Percentiles rank a stretch among this genome's conserved stretches.
phyloP scores from a whole-genome alignment of 1,140 invertebrate species.

The Dolichoris vasculosae region DNA sequence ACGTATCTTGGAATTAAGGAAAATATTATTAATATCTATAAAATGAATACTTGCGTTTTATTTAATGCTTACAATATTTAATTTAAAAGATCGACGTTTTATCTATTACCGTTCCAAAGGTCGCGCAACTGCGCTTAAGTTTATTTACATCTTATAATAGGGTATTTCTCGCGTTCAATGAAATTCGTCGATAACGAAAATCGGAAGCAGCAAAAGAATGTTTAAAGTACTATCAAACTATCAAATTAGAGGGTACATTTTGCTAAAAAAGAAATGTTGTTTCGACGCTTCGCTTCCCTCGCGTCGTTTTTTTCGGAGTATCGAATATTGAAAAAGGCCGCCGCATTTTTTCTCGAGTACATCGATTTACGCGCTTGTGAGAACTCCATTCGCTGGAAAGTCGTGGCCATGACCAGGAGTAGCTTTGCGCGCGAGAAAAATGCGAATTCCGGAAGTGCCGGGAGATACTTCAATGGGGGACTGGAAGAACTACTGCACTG shows the following conservation, averaged over 20 bases:
- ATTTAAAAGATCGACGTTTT: too few relatives aligned
- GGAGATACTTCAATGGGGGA: not conserved
- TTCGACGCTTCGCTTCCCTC: not conserved
- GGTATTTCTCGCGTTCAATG: not conserved
- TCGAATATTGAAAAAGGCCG: slow-evolving; percentile 1
- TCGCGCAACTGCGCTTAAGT: not conserved
- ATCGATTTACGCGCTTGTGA: not conserved
- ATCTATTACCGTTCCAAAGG: too few relatives aligned
- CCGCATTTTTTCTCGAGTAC: not conserved
- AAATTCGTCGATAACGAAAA: not conserved
- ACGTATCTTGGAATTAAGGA: not conserved
- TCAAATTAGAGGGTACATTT: not conserved
- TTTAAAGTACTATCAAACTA: not conserved
- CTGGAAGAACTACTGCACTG: not conserved
- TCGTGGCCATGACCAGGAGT: slow-evolving; percentile 21
- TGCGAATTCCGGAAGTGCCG: slow-evolving; percentile 34
- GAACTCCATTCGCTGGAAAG: slow-evolving; percentile 41
- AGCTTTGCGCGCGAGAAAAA: not conserved
- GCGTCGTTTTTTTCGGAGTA: not conserved
- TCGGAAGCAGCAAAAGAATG: not conserved
- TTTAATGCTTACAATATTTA: too few relatives aligned
- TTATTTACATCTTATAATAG: not conserved
- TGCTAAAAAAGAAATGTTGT: not conserved
- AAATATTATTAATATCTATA: not conserved
- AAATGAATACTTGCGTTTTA: too few relatives aligned